Evolutionary conservation across 2,888 invertebrate species (phyloP).

Genomic region (Nephrocerus scutellatus): DNA sequence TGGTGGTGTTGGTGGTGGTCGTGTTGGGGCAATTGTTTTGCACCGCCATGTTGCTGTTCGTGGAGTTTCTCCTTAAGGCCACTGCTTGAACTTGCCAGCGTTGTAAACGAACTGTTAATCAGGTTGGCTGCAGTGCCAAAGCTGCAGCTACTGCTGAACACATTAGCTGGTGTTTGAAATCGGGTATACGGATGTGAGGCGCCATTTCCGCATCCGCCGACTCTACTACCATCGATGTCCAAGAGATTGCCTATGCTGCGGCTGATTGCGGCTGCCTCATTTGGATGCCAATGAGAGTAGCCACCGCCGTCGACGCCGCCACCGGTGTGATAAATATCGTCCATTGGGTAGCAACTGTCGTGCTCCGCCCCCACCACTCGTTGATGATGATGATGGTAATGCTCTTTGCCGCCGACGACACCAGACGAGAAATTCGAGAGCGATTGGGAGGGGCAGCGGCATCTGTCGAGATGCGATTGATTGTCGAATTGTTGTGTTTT

Average conservation of each 20-base stretch:
- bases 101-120: constrained; percentile 33
- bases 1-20: constrained; percentile 27
- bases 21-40: constrained; percentile 12
- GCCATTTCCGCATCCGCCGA: constrained; percentile 17
- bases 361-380: constrained; percentile 20
- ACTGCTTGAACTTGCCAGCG: constrained; percentile 37
- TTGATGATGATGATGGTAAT: constrained; percentile 13
- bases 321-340: constrained; percentile 30
- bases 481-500: constrained; percentile 32
- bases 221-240: constrained; percentile 38
- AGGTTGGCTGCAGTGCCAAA: constrained; percentile 26
- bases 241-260: constrained; percentile 39
- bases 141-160: constrained; percentile 25
- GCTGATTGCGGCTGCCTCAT: constrained; percentile 29
- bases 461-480: constrained; percentile 36
- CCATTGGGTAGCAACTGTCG: constrained; percentile 21
- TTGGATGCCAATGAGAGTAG: constrained; percentile 1
- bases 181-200: constrained; percentile 36
- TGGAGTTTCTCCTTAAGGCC: constrained; percentile 42
- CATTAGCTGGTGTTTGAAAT: constrained; percentile 27
- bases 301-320: constrained; percentile 2
- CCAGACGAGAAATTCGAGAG: constrained; percentile 43
- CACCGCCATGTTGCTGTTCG: constrained; percentile 28
- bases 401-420: constrained; percentile 25
- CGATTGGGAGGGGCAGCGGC: constrained; percentile 46